Evolutionary conservation across 2,113 vertebrate species (phyloP), one percentile per base, ranked within the genome.

Genomic region (Chamaea fasciata): DNA sequence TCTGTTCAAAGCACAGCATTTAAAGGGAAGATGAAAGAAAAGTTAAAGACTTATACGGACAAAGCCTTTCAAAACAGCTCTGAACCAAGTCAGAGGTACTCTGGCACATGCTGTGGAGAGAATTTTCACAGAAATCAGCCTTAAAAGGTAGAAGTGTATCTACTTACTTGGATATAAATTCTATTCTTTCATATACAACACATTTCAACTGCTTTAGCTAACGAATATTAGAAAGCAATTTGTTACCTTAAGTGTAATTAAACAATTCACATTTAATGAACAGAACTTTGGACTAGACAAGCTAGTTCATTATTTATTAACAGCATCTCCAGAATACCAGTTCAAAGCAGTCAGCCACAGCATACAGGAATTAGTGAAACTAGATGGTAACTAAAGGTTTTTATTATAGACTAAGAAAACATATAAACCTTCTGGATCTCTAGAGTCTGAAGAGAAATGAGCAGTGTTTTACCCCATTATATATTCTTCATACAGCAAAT

Each of bases 121-220:
- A 84, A 92, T 60, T 75, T 87, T 75, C 53, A 74, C 19, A 82
- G 73, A 86, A 67, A 77, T 77, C 39, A 92, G 35, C 89, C 89
- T 94, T 96, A 95, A 89, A 95, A 95, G 94, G 89, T 56, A 95
- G 60, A 71, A 78, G 17, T 8, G 14, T 28, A 70, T 82, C 52
- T 79, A 53, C 63, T 47, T 67, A 35, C 41, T 91, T 64, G 37
- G 20, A 88, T 53, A 37, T 37, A 95, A 78, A 65, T 46, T 12
- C 42, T 59, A 63, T 69, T 76, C 57, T 82, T 73, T 50, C 37
- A 71, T 31, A 76, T 30, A 85, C 53, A 94, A 89, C 20, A 82
- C 23, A 65, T 35, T 57, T 73, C 21, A 77, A 71, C 21, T 82
- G 20, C 15, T 87, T 64, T 89, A 41, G 63, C 44, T 71, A 92